Evolutionary conservation across 2,797 vertebrate genomes (phyloP).

Genomic region (Ciconia nigra): DNA sequence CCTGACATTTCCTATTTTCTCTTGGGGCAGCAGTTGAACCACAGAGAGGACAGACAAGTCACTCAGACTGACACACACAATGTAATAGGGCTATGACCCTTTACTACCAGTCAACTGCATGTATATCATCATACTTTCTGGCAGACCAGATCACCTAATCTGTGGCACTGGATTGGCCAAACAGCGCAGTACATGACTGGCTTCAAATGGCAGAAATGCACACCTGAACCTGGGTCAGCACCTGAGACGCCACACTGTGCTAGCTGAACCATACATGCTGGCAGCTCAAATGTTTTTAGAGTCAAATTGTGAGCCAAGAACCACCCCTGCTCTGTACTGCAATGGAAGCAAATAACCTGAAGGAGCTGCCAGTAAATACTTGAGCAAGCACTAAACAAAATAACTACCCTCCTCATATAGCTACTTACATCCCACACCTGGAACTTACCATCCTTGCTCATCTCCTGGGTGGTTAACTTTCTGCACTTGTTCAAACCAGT

Average conservation of each 20-base stretch:
- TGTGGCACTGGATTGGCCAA: neutral
- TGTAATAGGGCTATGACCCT: neutral
- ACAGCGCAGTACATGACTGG: neutral
- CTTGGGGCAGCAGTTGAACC: neutral
- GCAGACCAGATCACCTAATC: neutral
- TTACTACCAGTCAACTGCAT: neutral
- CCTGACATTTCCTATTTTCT: neutral
- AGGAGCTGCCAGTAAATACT: neutral
- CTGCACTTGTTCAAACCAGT: neutral
- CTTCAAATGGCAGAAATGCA: neutral
- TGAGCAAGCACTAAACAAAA: neutral
- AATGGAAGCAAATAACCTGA: neutral
- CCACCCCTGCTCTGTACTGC: neutral
- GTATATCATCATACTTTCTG: neutral
- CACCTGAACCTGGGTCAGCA: neutral
- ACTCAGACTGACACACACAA: neutral
- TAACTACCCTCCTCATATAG: neutral
- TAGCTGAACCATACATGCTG: rapidly evolving
- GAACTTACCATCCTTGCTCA: neutral
- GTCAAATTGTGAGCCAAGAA: neutral
- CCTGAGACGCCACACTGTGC: rapidly evolving
- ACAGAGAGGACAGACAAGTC: neutral
- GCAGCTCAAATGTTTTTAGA: neutral
- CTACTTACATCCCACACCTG: neutral
- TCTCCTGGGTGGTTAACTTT: neutral